Base-by-base conservation (phyloP, 2,888 invertebrate genomes). In the Heteromyza rotundicornis region DNA sequence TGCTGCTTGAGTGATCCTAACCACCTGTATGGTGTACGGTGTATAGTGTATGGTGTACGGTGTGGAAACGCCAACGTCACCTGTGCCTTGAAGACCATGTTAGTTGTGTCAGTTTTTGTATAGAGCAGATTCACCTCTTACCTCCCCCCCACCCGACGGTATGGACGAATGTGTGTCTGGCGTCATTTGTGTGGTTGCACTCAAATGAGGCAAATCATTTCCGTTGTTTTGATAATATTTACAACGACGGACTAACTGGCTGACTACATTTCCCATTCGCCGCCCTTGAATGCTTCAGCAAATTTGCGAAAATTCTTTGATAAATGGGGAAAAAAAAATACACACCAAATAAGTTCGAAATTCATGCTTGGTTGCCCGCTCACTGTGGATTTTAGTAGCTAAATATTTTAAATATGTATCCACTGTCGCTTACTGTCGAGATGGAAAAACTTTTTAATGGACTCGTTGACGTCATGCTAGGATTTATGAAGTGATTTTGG, bases 161-260 rank as follows among this genome's bases (percentile, higher is more conserved):
- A 2, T 14, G 47, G 7, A 5, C 7, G 47, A n/a, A n/a, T n/a
- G n/a, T n/a, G n/a, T n/a, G n/a, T n/a, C 47, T 19, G 47, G 5
- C 19, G 56, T 57, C 60, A 56, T 61, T 60, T 62, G 73, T n/a
- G n/a, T 66, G 75, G 73, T 64, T 56, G 52, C 64, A 72, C 67
- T 64, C 74, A 76, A 75, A 76, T 74, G 70, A 72, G 70, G 67
- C 71, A 68, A 72, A 73, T 70, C 67, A 70, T 68, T 75, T 74
- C 67, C 67, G 69, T 62, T 64, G 20, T 47, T 47, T 47, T 19
- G 7, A 19, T 47, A 47, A 2, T 47, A 40, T 40, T 40, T 27
- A 27, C 27, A 27, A 10, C 10, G n/a, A n/a, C n/a, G n/a, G n/a
- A n/a, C n/a, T n/a, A n/a, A n/a, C n/a, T n/a, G n/a, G n/a, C n/a